Evolutionary conservation across 2,113 vertebrate genomes (phyloP).

Genomic region (Psilopsiagon aurifrons): DNA sequence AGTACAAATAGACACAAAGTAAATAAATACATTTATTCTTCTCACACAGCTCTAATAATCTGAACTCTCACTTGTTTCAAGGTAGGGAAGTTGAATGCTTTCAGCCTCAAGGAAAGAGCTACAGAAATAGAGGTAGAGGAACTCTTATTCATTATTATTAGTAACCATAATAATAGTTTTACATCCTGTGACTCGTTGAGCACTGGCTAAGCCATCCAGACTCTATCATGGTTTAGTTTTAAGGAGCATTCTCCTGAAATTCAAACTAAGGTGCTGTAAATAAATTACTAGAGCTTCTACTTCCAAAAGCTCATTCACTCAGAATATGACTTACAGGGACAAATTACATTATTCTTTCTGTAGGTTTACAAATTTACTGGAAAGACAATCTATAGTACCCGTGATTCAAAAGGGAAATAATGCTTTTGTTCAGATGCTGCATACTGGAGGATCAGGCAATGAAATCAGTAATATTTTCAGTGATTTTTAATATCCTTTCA

Average conservation of each 20-base stretch:
- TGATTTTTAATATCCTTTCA: slow-evolving; percentile 35
- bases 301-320: slow-evolving; percentile 33
- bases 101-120: background rate
- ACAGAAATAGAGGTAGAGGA: background rate
- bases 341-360: slow-evolving; percentile 15
- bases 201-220: slow-evolving; percentile 8
- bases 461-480: slow-evolving; percentile 21
- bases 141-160: background rate
- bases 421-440: slow-evolving; percentile 5
- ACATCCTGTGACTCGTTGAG: background rate
- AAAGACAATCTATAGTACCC: slow-evolving; percentile 47
- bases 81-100: background rate
- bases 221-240: background rate
- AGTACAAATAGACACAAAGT: background rate
- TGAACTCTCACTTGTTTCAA: background rate
- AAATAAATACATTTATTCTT: background rate
- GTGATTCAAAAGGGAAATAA: slow-evolving; percentile 36
- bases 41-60: background rate
- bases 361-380: slow-evolving; percentile 17
- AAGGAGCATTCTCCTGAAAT: slow-evolving; percentile 39
- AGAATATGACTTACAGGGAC: slow-evolving; percentile 20
- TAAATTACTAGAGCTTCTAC: slow-evolving; percentile 10
- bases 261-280: slow-evolving; percentile 26
- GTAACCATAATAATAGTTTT: background rate
- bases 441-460: slow-evolving; percentile 33